Evolutionary conservation across 2,113 vertebrate genomes (phyloP).

Genomic region (Fregata magnificens): DNA sequence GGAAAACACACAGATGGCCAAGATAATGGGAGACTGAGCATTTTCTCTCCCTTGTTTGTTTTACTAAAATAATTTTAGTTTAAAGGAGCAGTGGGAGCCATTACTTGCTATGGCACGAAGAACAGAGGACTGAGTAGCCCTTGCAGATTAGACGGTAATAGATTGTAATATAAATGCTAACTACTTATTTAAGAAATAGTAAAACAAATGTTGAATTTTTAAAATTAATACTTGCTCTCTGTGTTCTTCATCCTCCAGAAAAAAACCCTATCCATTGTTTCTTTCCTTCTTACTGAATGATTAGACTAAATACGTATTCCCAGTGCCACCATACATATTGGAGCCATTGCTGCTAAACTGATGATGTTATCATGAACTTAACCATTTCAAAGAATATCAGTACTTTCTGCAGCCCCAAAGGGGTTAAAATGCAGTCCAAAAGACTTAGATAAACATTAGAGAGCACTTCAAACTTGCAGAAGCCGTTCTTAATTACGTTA

Average conservation of each 20-base stretch:
- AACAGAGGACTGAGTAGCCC: background rate
- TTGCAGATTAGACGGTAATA: background rate
- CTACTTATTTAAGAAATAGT: background rate
- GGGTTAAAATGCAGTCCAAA: background rate
- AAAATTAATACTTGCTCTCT: background rate
- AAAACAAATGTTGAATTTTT: background rate
- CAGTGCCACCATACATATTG: background rate
- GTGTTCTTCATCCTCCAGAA: background rate
- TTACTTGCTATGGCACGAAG: background rate
- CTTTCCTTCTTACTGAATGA: background rate
- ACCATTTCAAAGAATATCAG: background rate
- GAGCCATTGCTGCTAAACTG: background rate
- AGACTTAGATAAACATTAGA: background rate
- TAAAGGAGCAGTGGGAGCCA: background rate
- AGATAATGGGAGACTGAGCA: background rate
- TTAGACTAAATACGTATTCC: background rate
- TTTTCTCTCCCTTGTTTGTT: background rate
- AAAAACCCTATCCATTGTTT: background rate
- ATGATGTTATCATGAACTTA: background rate
- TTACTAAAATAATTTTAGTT: background rate
- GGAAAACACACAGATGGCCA: background rate
- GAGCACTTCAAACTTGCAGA: background rate
- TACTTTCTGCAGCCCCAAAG: background rate
- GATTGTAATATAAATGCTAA: background rate
- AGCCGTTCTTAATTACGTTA: background rate